These are phyloP conservation scores for Xenopus petersii DNA, from an alignment of 2,797 vertebrate genomes.

Conservation along the genomic window DNA sequence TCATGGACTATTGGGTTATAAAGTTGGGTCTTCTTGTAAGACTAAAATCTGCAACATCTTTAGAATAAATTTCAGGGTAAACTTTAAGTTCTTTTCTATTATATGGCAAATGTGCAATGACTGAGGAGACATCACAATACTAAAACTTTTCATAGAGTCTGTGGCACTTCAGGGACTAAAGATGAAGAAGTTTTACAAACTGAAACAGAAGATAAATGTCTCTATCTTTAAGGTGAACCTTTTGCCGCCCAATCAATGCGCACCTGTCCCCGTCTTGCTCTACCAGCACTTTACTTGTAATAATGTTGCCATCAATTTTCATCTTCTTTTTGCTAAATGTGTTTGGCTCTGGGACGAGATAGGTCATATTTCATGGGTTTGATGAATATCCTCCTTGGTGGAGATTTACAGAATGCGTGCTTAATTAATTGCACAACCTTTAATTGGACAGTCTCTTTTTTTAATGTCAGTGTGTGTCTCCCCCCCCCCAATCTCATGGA, in stretches of 20 bases:
- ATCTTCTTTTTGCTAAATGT: constrained; percentile 99
- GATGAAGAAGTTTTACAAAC: constrained; percentile 73
- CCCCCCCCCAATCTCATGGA: constrained; percentile 75
- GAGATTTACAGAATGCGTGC: constrained; percentile 98
- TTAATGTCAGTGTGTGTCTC: constrained; percentile 86
- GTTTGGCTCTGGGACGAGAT: constrained; percentile 99
- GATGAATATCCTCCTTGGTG: constrained; percentile 97
- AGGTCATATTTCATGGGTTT: constrained; percentile 99
- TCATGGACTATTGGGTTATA: too few relatives aligned
- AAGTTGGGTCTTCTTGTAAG: too few relatives aligned
- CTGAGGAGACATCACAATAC: background rate
- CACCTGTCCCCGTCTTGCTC: constrained; percentile 95
- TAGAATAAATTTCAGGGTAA: too few relatives aligned
- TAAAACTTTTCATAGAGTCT: background rate
- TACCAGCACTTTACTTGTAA: constrained; percentile 95
- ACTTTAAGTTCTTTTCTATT: too few relatives aligned
- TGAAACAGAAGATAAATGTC: constrained; percentile 86
- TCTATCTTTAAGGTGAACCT: constrained; percentile 78
- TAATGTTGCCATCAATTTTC: constrained; percentile 99
- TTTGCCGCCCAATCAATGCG: constrained; percentile 76
- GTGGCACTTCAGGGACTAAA: constrained; percentile 20
- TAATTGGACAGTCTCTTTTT: constrained; percentile 99
- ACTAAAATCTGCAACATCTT: too few relatives aligned
- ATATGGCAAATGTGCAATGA: background rate
- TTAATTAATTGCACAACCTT: constrained; percentile 99